Conservation (phyloP, 2,888 invertebrate species). For the Peribatodes rhomboidaria region DNA sequence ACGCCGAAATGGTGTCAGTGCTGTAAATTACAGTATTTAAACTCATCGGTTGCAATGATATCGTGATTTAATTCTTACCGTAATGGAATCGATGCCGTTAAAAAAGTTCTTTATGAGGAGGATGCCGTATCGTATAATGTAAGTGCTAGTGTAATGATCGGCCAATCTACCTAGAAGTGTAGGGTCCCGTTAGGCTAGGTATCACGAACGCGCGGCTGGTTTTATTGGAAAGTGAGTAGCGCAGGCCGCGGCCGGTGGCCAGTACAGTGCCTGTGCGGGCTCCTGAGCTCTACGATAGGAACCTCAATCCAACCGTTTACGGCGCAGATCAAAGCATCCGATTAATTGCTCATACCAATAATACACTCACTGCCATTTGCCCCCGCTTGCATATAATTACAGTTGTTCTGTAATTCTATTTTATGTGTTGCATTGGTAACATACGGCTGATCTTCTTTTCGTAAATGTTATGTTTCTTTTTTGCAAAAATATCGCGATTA, state of each 20-base stretch:
- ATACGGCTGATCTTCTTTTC: background rate
- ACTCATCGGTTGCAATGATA: constrained; percentile 47
- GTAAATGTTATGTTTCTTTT: background rate
- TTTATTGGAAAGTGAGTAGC: constrained; percentile 82
- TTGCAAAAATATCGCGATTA: background rate
- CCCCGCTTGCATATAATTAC: background rate
- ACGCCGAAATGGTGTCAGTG: constrained; percentile 43
- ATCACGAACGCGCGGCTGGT: constrained; percentile 78
- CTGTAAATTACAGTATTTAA: constrained; percentile 46
- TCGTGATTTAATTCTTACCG: constrained; percentile 40
- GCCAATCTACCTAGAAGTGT: constrained; percentile 68
- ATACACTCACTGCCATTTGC: background rate
- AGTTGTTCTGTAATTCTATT: background rate
- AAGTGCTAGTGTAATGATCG: constrained; percentile 65
- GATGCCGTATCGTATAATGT: constrained; percentile 47
- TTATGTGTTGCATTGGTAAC: background rate
- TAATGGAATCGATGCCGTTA: constrained; percentile 44
- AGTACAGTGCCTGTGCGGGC: constrained; percentile 46
- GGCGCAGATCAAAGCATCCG: constrained; percentile 47
- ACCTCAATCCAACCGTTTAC: constrained; percentile 52
- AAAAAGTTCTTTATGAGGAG: constrained; percentile 45
- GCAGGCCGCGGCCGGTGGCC: constrained; percentile 69
- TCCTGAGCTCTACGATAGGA: constrained; percentile 1
- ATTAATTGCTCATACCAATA: constrained; percentile 26
- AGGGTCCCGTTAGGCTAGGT: constrained; percentile 81